A percentile compares a stretch with the other conserved stretches of the same genome.
Conservation (phyloP, 2,113 vertebrate species). For the Rhabdomys dilectus region DNA sequence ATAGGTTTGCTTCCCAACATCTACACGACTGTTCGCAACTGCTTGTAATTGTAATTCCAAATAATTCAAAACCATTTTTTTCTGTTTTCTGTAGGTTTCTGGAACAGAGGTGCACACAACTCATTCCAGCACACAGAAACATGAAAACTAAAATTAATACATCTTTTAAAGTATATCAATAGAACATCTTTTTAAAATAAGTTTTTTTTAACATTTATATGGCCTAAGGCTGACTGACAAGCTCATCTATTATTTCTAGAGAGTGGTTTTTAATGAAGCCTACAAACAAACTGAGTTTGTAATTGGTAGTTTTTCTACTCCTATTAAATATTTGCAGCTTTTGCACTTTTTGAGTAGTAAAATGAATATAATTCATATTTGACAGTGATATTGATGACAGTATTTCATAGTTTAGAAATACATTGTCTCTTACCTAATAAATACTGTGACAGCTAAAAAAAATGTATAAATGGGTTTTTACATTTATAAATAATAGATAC, state of each 20-base stretch:
- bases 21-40: background rate
- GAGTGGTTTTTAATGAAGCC: background rate
- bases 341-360: background rate
- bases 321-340: background rate
- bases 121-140: background rate
- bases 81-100: background rate
- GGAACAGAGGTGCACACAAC: background rate
- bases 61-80: too few relatives aligned
- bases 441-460: background rate
- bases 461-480: background rate
- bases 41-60: background rate
- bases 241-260: background rate
- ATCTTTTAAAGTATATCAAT: background rate
- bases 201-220: background rate
- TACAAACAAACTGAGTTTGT: background rate
- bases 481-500: background rate
- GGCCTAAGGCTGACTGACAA: background rate
- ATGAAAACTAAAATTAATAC: background rate
- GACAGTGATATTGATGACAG: background rate
- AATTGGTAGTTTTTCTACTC: background rate
- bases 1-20: background rate
- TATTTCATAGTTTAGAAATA: background rate
- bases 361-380: background rate
- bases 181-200: background rate
- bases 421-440: background rate